Conservation (phyloP, 2,113 vertebrate species). For the Serinus canaria region DNA sequence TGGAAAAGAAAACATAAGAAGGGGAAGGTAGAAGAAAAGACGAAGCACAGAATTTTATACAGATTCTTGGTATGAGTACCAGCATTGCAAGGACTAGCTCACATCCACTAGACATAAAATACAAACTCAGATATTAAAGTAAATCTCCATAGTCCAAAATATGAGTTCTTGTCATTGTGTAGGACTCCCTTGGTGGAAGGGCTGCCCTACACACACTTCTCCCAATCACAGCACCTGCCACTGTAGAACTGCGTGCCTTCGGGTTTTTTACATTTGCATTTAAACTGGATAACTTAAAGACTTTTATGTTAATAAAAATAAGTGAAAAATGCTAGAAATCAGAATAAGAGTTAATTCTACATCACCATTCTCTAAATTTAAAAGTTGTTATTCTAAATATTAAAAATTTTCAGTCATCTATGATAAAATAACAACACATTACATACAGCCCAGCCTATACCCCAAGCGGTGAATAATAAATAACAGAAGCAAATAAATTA, state of each 20-base stretch:
- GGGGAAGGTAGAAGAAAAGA: neutral
- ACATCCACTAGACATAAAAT: neutral
- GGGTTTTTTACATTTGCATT: neutral
- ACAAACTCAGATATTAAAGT: neutral
- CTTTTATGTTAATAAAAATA: neutral
- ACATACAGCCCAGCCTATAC: neutral
- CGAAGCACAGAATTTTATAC: neutral
- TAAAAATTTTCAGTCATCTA: neutral
- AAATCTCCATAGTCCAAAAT: neutral
- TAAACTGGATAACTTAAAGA: neutral
- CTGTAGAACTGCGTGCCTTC: neutral
- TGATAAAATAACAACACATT: neutral
- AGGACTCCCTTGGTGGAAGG: neutral
- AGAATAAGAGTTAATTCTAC: neutral
- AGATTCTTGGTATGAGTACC: neutral
- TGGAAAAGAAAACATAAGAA: neutral
- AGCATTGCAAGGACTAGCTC: neutral
- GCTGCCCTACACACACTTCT: neutral
- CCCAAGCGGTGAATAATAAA: neutral
- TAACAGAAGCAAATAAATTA: conserved; percentile 15
- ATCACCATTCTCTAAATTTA: neutral
- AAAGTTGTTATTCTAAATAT: neutral
- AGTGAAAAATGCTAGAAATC: neutral
- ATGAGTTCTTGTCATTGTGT: neutral
- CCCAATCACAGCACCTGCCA: neutral